Base-by-base conservation (phyloP, 2,888 invertebrate species). In the Endomychus coccineus region DNA sequence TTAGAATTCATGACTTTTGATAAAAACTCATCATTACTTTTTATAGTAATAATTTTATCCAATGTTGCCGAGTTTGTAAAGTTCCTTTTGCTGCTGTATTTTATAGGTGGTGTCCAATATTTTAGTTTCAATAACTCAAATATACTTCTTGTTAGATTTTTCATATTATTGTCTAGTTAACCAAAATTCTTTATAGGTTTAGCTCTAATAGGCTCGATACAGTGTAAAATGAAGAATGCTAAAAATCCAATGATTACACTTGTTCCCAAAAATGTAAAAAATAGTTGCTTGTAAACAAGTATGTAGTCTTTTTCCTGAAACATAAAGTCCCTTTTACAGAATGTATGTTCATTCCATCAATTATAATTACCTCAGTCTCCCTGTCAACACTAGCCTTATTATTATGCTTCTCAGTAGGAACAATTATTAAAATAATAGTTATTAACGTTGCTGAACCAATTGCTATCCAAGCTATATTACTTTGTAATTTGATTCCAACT, bases 1-100 rank as follows among this genome's bases (percentile, higher is more conserved):
- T 78, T 75, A 50, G 83, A 86, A 61, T 87, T 84, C 77, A 89
- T 83, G 32, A 88, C 86, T 72, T 84, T 86, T 49, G 75, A 74
- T 44, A 84, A 73, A 62, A 86, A 86, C 49, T 85, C 85, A 41
- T 78, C 80, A 56, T 84, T 81, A 62, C 80, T 80, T 55, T 77
- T 79, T 48, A 86, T 80, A 25, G 54, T 52, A 16, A 66, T 64
- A 55, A 72, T 58, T 52, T 59, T 69, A 19, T 55, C 51, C 41
- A 58, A 43, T 34, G 36, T 37, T 9, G 42, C 24, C 5, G 55
- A 43, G 6, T 19, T 28, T 13, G 14, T 27, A 10, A 46, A 25
- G 36, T 22, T 27, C 27, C 23, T 34, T 24, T 14, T 25, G n/a
- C 32, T 9, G 27, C 15, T 9, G 5, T 11, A 16, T 16, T 16